These are phyloP conservation scores for Cephus spinipes DNA, from an alignment of 2,888 invertebrate species.

Conservation along the genomic window DNA sequence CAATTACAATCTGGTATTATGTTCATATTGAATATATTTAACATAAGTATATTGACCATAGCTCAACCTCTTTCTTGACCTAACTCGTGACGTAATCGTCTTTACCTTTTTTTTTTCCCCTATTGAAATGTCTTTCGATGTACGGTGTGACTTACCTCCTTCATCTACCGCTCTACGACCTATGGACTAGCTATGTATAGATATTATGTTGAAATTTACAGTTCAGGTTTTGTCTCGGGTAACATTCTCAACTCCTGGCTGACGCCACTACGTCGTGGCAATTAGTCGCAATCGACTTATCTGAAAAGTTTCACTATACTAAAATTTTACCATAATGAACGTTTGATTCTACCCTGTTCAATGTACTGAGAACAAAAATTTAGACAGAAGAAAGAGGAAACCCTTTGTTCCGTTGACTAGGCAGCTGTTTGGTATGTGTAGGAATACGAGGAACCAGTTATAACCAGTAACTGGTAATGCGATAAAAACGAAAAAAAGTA, in stretches of 20 bases:
- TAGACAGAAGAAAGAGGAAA: neutral
- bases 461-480: neutral
- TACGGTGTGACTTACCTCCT: neutral
- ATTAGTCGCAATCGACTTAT: neutral
- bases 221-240: neutral
- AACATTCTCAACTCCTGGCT: neutral
- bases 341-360: neutral
- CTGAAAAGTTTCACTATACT: neutral
- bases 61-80: neutral
- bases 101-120: neutral
- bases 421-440: neutral
- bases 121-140: neutral
- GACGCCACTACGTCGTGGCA: neutral
- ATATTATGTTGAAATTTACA: neutral
- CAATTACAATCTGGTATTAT: neutral
- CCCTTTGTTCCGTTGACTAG: neutral
- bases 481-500: neutral
- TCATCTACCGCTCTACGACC: neutral
- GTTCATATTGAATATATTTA: neutral
- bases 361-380: neutral
- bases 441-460: neutral
- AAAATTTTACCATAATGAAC: neutral
- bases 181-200: neutral
- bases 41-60: neutral
- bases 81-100: neutral